phyloP scores from a whole-genome alignment of 1,140 invertebrate species.

The Bombus pascuorum region DNA sequence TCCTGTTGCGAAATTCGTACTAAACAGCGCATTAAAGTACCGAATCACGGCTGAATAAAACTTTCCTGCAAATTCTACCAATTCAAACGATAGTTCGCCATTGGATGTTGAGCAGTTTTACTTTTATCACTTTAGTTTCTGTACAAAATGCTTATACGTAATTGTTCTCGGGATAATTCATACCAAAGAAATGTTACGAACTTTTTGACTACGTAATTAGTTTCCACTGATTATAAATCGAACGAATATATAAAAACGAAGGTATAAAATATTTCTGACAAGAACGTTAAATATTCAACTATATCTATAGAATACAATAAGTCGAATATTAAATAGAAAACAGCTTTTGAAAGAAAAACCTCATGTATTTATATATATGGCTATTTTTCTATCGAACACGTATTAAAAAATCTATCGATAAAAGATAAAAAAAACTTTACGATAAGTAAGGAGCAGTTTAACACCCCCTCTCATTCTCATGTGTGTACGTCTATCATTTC shows the following conservation, averaged over 20 bases:
- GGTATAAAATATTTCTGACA: neutral
- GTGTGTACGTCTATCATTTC: no score
- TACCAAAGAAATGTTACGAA: neutral
- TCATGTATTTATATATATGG: no score
- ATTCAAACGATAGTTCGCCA: neutral
- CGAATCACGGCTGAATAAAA: neutral
- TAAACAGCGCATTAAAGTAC: neutral
- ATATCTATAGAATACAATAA: no score
- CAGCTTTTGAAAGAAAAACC: no score
- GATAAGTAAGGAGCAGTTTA: no score
- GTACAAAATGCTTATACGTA: neutral
- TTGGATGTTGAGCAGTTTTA: neutral
- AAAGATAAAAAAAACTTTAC: no score
- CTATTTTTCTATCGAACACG: no score
- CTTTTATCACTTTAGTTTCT: conserved; percentile 6
- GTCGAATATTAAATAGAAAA: no score
- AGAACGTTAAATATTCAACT: no score
- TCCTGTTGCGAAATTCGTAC: neutral
- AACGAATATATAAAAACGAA: no score
- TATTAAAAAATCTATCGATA: no score
- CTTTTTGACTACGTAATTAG: neutral
- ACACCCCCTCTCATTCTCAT: accelerated
- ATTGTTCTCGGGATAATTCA: neutral
- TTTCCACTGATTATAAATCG: neutral
- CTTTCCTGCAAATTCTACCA: neutral